Conservation (phyloP, 2,113 vertebrate genomes). For the Semicossyphus pulcher region DNA sequence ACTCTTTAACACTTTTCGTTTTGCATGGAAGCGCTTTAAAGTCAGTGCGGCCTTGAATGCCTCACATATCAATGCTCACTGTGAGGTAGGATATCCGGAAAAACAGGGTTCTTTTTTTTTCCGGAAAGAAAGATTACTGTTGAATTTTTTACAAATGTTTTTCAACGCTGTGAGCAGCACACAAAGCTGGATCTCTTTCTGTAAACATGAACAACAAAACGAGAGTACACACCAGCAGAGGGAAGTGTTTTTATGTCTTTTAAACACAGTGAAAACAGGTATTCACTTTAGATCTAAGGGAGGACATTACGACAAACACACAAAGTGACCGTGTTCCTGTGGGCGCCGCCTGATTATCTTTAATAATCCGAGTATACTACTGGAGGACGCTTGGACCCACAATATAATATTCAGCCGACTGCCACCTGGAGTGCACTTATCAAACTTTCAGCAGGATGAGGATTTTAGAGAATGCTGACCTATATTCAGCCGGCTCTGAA, state of each 20-base stretch:
- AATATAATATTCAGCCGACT: slow-evolving; percentile 68
- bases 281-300: too few relatives aligned
- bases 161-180: neutral
- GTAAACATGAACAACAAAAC: neutral
- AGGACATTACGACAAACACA: slow-evolving; percentile 31
- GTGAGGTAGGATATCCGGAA: neutral
- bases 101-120: too few relatives aligned
- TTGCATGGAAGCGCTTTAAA: too few relatives aligned
- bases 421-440: slow-evolving; percentile 75
- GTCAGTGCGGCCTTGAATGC: too few relatives aligned
- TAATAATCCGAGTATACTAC: slow-evolving; percentile 58
- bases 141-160: slow-evolving; percentile 17
- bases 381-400: slow-evolving; percentile 46
- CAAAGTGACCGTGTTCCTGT: slow-evolving; percentile 1
- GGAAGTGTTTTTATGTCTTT: neutral
- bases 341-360: slow-evolving; percentile 35
- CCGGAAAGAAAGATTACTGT: neutral
- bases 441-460: slow-evolving; percentile 70
- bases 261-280: too few relatives aligned
- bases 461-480: slow-evolving; percentile 74
- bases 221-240: neutral
- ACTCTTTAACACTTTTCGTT: too few relatives aligned
- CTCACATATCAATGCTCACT: neutral
- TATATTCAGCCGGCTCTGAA: slow-evolving; percentile 68
- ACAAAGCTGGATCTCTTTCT: neutral